A percentile compares a stretch with the other conserved stretches of the same genome.
Evolutionary conservation across 2,797 vertebrate genomes (phyloP).

Genomic region (Orientallactaga sibirica): DNA sequence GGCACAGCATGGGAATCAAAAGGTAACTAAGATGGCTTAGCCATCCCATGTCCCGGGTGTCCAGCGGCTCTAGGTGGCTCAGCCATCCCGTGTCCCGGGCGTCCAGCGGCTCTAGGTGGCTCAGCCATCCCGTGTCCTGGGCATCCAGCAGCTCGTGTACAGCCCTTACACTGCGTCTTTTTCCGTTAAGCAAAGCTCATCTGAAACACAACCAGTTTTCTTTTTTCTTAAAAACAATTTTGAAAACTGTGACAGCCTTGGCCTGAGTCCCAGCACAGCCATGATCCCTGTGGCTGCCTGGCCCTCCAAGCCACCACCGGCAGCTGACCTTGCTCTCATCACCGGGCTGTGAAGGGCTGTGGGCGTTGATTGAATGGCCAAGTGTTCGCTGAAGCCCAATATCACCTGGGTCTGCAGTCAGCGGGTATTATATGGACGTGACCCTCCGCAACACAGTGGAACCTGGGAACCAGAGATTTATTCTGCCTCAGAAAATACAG

Average conservation of each 20-base stretch:
- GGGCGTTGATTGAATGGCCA: background rate
- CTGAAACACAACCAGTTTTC: background rate
- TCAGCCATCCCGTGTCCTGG: background rate
- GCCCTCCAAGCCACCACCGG: rapidly evolving
- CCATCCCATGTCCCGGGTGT: no score
- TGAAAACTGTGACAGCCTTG: rapidly evolving
- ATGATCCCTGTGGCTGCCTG: background rate
- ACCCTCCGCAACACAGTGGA: background rate
- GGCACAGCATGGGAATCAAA: background rate
- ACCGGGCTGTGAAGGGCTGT: background rate
- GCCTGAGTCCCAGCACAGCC: background rate
- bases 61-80: no score
- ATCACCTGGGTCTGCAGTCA: background rate
- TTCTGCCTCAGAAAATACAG: background rate
- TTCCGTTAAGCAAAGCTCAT: background rate
- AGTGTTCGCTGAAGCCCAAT: background rate
- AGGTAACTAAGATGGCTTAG: rapidly evolving
- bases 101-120: no score
- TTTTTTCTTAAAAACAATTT: background rate
- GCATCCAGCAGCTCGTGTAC: rapidly evolving
- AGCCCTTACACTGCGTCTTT: rapidly evolving
- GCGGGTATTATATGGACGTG: background rate
- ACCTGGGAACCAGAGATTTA: rapidly evolving
- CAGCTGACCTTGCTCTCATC: background rate
- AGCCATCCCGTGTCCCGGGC: no score